A percentile compares a stretch with the other conserved stretches of the same genome.
Conservation (phyloP, 2,113 vertebrate genomes). For the Rattus norvegicus region GRCr8 NC_086028.1:6764001-6764500, state of each 20-base stretch:
- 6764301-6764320: neutral
- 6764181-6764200: neutral
- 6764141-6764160: neutral
- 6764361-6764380: neutral
- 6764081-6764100: neutral
- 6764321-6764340: no score
- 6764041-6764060: neutral
- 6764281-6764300: neutral
- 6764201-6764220: neutral
- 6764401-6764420: neutral
- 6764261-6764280: neutral
- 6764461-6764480: neutral
- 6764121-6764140: neutral
- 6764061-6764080: neutral
- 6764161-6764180: neutral
- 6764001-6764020: neutral
- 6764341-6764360: neutral
- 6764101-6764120: neutral
- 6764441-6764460: neutral
- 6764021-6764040: neutral
- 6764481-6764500: neutral
- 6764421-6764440: neutral
- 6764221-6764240: neutral
- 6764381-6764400: neutral
- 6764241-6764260: neutral